Evolutionary conservation across 1,140 invertebrate species (phyloP).

Genomic region (Bombus pyrosoma): DNA sequence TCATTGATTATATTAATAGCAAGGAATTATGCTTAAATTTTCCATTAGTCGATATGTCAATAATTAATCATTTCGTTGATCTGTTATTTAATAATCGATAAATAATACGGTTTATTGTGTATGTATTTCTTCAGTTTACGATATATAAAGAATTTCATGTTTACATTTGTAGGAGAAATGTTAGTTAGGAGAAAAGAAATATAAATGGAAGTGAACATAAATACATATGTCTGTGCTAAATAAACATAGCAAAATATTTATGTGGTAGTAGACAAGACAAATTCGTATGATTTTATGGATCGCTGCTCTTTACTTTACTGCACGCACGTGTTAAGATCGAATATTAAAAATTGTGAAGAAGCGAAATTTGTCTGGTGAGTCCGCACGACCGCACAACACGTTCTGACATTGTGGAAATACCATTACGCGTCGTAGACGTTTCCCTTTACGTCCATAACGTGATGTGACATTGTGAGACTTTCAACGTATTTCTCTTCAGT

Average conservation of each 20-base stretch:
- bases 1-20: too few species aligned
- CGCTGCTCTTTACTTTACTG: not conserved
- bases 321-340: not conserved
- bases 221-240: too few species aligned
- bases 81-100: not conserved
- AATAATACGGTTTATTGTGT: too few species aligned
- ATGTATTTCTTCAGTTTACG: too few species aligned
- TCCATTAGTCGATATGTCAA: not conserved
- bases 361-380: not conserved
- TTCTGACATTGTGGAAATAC: not conserved
- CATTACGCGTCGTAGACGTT: not conserved
- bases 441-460: not conserved
- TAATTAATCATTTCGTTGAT: not conserved
- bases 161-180: not conserved
- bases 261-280: not conserved
- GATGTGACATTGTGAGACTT: not conserved
- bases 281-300: not conserved
- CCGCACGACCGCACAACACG: not conserved
- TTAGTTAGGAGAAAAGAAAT: not conserved
- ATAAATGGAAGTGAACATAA: not conserved
- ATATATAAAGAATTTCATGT: too few species aligned
- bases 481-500: too few species aligned
- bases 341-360: too few species aligned
- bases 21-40: not conserved
- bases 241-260: not conserved